Base-by-base conservation (phyloP, 2,888 invertebrate genomes). In the Andrena bicolor region DNA sequence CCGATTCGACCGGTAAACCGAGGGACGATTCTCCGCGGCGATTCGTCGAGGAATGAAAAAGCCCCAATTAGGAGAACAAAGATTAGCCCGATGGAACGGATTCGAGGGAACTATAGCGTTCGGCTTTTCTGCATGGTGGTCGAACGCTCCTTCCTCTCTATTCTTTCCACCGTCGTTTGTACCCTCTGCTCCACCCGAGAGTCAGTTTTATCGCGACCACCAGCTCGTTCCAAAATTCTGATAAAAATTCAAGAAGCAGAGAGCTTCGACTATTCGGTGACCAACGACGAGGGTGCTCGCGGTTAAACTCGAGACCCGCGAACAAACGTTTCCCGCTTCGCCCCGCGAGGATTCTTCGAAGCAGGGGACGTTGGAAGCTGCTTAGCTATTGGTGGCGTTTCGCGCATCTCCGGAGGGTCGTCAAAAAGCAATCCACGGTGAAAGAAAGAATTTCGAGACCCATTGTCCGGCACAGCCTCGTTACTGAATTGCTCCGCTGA, bases 51-150 rank as follows among this genome's bases (percentile, higher is more conserved):
- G 81, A 84, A 84, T 64, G 77, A 73, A 63, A 79, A 71, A 69
- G 26, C 71, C 56, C 82, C 73, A 71, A 89, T 85, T 89, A 87
- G 66, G 64, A 76, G 70, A 76, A 83, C 85, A 83, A 89, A 85
- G 85, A 88, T 88, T 82, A 76, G 72, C 23, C 35, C 78, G 76
- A 76, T 77, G 64, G 63, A 80, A 66, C 68, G 69, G 61, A 49
- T 65, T 35, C 68, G 63, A 58, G 68, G 72, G 80, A 84, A 89
- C 83, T 13, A 41, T 76, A 82, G 86, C 77, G 71, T 81, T 74
- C 82, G 77, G 76, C 87, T 85, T 87, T 87, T 58, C 51, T 58
- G 70, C 70, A 78, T 70, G 41, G 26, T 26, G 53, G n/a, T 51
- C 65, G 69, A 63, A 41, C 53, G 48, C 70, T 61, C 41, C 41